Evolutionary conservation across 2,113 vertebrate species (phyloP).

Genomic region (Heliornis fulica): DNA sequence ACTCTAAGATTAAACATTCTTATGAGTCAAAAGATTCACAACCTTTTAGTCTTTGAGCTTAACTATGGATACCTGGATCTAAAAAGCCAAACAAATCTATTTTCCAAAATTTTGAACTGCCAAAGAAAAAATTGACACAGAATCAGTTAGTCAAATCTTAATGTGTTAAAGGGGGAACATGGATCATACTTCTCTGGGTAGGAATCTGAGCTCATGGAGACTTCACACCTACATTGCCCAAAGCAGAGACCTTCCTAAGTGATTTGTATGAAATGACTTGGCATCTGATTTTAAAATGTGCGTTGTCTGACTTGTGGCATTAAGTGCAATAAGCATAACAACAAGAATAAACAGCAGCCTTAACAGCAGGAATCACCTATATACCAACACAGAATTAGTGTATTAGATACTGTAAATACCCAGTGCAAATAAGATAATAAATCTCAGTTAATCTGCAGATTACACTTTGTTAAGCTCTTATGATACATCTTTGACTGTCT

Average conservation of each 20-base stretch:
- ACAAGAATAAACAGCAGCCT: background rate
- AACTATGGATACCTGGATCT: background rate
- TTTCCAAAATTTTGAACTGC: background rate
- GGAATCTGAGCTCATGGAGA: background rate
- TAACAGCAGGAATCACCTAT: background rate
- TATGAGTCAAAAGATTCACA: background rate
- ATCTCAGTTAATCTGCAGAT: background rate
- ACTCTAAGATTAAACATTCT: background rate
- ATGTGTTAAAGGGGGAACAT: background rate
- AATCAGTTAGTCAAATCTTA: background rate
- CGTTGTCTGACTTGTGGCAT: background rate
- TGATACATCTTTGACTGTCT: background rate
- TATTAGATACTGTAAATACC: background rate
- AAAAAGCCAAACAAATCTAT: background rate
- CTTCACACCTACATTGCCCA: background rate
- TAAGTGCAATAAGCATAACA: background rate
- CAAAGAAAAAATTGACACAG: background rate
- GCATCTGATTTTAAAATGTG: background rate
- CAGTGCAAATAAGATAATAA: background rate
- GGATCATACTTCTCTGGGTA: rapidly evolving
- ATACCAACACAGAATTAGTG: background rate
- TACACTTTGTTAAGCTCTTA: background rate
- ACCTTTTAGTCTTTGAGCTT: background rate
- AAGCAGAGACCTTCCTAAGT: background rate
- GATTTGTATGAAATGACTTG: background rate